Evolutionary conservation across 2,888 invertebrate genomes (phyloP).

Genomic region (Mantis religiosa): DNA sequence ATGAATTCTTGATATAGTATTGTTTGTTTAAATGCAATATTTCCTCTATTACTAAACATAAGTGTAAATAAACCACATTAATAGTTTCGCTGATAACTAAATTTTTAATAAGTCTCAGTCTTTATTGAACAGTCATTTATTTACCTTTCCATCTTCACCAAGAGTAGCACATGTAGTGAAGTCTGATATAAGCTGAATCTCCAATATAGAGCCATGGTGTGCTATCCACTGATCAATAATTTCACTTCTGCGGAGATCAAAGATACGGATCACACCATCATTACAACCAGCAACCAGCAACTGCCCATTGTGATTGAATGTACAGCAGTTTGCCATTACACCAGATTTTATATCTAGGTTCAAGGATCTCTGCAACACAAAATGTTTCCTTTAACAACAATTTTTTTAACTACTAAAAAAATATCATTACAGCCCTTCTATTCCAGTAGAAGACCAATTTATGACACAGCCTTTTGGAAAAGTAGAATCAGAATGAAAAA

Average conservation of each 20-base stretch:
- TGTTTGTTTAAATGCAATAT: too few relatives aligned
- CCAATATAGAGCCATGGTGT: constrained; percentile 52
- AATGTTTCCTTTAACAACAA: too few relatives aligned
- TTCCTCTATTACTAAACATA: too few relatives aligned
- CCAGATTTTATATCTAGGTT: not conserved
- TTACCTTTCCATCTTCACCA: constrained; percentile 54
- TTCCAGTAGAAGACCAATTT: too few relatives aligned
- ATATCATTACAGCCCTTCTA: too few relatives aligned
- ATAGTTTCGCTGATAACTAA: not conserved
- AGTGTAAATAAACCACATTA: too few relatives aligned
- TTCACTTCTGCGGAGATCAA: constrained; percentile 52
- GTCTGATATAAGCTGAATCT: constrained; percentile 52
- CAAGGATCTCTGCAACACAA: not conserved
- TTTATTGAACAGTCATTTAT: constrained; percentile 30
- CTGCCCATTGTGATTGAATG: constrained; percentile 58
- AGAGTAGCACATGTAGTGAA: constrained; percentile 54
- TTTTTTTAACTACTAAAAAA: too few relatives aligned
- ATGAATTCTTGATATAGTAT: too few relatives aligned
- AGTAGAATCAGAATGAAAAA: too few relatives aligned
- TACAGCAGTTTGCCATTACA: constrained; percentile 47
- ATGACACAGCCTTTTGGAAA: too few relatives aligned
- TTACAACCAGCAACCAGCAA: constrained; percentile 54
- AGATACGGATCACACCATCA: constrained; percentile 54
- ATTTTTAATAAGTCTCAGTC: not conserved
- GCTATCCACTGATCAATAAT: constrained; percentile 53